Evolutionary conservation across 2,797 vertebrate genomes (phyloP).

Genomic region (Malacoraja senta): DNA sequence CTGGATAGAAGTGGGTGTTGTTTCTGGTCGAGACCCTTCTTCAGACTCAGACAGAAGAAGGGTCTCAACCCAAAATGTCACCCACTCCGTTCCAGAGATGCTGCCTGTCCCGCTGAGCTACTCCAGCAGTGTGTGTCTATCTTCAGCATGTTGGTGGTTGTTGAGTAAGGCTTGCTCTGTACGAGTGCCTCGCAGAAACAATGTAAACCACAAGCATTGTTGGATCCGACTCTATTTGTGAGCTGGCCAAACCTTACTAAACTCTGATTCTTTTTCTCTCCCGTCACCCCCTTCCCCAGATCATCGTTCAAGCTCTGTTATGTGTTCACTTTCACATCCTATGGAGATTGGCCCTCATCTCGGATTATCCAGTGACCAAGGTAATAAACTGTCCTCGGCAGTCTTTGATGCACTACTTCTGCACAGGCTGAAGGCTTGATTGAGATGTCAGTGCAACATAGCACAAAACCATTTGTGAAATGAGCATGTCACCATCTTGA

Average conservation of each 20-base stretch:
- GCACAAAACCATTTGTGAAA: not conserved
- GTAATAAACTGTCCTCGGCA: not conserved
- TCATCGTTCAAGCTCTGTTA: not conserved
- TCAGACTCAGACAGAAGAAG: no score
- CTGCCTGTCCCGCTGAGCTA: no score
- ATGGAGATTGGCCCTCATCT: not conserved
- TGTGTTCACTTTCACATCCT: constrained; percentile 11
- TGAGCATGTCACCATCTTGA: not conserved
- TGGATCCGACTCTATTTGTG: not conserved
- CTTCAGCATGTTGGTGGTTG: not conserved
- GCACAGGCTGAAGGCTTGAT: not conserved
- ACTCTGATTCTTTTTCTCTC: not conserved
- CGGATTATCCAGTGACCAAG: constrained; percentile 12
- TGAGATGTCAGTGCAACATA: not conserved
- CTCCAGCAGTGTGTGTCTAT: no score
- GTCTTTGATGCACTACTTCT: not conserved
- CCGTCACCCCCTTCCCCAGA: not conserved
- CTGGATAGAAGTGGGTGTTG: no score
- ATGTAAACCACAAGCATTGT: not conserved
- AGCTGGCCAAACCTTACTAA: not conserved
- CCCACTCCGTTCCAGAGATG: no score
- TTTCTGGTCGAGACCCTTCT: no score
- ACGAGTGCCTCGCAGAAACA: not conserved
- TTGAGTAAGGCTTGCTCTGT: no score
- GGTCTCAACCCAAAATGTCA: no score